Conservation (phyloP, 1,140 invertebrate species). For the Drosophila jambulina region DNA sequence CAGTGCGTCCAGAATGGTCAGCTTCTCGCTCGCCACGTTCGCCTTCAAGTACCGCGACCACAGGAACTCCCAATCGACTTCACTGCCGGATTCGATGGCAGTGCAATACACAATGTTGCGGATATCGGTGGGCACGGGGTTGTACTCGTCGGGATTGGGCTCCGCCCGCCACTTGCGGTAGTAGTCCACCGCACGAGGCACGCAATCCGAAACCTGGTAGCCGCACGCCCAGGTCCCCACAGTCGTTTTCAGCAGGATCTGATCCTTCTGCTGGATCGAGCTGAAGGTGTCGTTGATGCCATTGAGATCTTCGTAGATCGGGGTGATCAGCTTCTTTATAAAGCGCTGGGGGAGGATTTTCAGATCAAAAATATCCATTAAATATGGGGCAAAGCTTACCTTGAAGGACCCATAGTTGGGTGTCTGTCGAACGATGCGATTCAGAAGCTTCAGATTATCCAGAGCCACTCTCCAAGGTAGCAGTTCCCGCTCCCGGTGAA, state of each 20-base stretch:
- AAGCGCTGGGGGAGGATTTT: slow-evolving; percentile 85
- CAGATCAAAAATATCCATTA: neutral
- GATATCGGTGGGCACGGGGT: slow-evolving; percentile 90
- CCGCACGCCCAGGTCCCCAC: slow-evolving; percentile 87
- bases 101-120: slow-evolving; percentile 91
- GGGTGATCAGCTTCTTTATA: slow-evolving; percentile 86
- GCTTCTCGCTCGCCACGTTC: slow-evolving; percentile 89
- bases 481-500: slow-evolving; percentile 88
- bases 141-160: slow-evolving; percentile 86
- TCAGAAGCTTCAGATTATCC: slow-evolving; percentile 85
- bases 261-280: slow-evolving; percentile 82
- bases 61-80: slow-evolving; percentile 92
- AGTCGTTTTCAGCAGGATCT: slow-evolving; percentile 86
- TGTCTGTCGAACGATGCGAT: slow-evolving; percentile 85
- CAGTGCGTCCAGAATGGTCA: slow-evolving; percentile 88
- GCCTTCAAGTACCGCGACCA: slow-evolving; percentile 89
- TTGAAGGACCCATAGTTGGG: slow-evolving; percentile 86
- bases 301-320: slow-evolving; percentile 86
- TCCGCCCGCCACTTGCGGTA: slow-evolving; percentile 87
- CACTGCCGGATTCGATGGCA: slow-evolving; percentile 89
- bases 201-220: slow-evolving; percentile 87
- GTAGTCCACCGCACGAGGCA: slow-evolving; percentile 86
- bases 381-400: slow-evolving; percentile 37
- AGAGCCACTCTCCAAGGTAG: slow-evolving; percentile 87
- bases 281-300: slow-evolving; percentile 85